Base-by-base conservation (phyloP, 2,797 vertebrate species). In the Orientallactaga sibirica region DNA sequence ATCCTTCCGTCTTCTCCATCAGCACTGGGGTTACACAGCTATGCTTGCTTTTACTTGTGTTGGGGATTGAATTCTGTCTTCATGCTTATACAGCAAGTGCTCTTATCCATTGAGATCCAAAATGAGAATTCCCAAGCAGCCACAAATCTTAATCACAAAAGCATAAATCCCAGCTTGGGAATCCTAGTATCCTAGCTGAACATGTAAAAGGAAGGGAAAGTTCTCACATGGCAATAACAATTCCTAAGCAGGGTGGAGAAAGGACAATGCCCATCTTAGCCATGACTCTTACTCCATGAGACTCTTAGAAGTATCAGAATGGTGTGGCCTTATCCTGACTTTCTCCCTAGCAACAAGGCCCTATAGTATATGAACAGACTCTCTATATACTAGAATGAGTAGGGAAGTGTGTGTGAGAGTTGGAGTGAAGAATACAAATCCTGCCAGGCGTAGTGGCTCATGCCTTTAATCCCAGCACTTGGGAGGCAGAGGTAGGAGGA, bases 61-160 rank as follows among this genome's bases (percentile, higher is more conserved):
- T 58, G 55, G 16, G 55, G 55, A 58, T 58, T 58, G 55, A 16
- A 58, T 58, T 58, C 12, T 58, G 55, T 58, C 55, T 16, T 58
- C 55, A 58, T 58, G 55, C 55, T 1, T 58, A 16, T 12, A 58
- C 55, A 58, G 55, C 55, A 58, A 58, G 55, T 58, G 16, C 55
- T 58, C 55, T 58, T 58, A 14, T 12, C 16, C 55, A 58, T 16
- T 58, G 55, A 58, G 16, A 11, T 48, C 55, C 55, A 58, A 88
- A 88, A 78, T 41, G 7, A 41, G 67, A 91, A 8, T 79, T 83
- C 29, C 27, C 5, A 90, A 55, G 52, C 90, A 24, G 33, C 29
- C 41, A 91, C 67, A 92, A 91, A 95, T 83, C 62, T 80, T 66
- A 92, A 83, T 19, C 74, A n/a, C 24, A 82, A 89, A 97, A 94